Conservation (phyloP, 53 echinoderm and acorn worm species). For the Holothuria leucospilota region DNA sequence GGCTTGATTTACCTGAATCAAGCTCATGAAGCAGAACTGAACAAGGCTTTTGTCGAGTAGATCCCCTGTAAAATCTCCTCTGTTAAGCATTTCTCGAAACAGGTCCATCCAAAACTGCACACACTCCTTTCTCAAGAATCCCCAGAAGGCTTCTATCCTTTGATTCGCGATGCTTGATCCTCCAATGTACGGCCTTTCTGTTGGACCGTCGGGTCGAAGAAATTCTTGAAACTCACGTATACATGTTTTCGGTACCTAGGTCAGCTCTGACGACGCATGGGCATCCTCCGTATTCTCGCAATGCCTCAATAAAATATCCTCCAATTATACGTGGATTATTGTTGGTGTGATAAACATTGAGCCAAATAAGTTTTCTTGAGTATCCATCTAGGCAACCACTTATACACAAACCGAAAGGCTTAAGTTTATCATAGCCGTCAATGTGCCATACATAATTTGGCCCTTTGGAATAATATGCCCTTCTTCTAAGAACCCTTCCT, state of each 20-base stretch:
- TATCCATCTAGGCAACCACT: constrained; percentile 78
- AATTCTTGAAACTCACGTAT: constrained; percentile 55
- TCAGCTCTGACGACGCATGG: constrained; percentile 62
- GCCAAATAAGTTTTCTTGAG: constrained; percentile 66
- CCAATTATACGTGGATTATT: constrained; percentile 56
- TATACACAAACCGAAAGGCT: constrained; percentile 65
- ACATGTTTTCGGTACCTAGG: constrained; percentile 64
- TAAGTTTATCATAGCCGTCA: constrained; percentile 71
- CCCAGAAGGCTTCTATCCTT: constrained; percentile 60
- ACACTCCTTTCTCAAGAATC: constrained; percentile 50
- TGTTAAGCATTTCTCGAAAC: constrained; percentile 43
- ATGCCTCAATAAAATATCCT: constrained; percentile 63
- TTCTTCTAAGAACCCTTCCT: constrained; percentile 53
- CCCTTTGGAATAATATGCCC: constrained; percentile 59
- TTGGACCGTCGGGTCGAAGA: neutral
- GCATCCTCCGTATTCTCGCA: constrained; percentile 35
- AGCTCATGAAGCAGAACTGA: constrained; percentile 65
- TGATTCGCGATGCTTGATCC: constrained; percentile 66
- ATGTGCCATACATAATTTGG: constrained; percentile 71
- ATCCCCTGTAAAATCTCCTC: constrained; percentile 63
- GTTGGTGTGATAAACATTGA: constrained; percentile 71
- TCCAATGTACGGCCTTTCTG: constrained; percentile 21
- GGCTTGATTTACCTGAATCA: constrained; percentile 60
- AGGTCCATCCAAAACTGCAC: constrained; percentile 68
- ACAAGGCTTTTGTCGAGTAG: constrained; percentile 66